A percentile compares a stretch with the other conserved stretches of the same genome.
These are phyloP conservation scores for Myotis pilosus DNA, from an alignment of 2,797 vertebrate species.

Conservation along the genomic window DNA sequence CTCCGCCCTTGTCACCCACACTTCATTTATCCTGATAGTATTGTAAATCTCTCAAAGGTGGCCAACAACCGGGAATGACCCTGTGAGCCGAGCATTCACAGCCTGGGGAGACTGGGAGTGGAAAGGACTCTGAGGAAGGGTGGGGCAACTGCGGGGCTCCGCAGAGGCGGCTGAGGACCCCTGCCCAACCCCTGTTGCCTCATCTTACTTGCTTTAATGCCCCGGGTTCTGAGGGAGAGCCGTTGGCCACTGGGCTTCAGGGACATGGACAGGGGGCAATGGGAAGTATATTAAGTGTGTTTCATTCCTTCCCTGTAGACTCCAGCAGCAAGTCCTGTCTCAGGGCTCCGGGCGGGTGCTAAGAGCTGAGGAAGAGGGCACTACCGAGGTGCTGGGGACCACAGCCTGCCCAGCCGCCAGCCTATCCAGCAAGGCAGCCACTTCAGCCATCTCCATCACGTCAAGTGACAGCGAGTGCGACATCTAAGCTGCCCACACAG, in stretches of 20 bases:
- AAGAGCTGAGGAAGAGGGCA: constrained; percentile 92
- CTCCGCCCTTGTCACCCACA: neutral
- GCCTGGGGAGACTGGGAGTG: neutral
- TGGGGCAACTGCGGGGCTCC: neutral
- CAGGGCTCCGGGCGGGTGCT: constrained; percentile 92
- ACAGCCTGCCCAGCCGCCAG: constrained; percentile 95
- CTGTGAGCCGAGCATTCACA: neutral
- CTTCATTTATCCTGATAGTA: neutral
- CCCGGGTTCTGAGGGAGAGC: neutral
- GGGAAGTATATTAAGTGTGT: neutral
- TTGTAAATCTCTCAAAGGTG: neutral
- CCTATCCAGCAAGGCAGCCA: constrained; percentile 96
- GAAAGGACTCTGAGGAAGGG: neutral
- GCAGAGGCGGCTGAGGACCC: neutral
- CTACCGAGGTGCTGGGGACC: constrained; percentile 91
- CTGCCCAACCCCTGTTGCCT: neutral
- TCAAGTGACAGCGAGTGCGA: constrained; percentile 99
- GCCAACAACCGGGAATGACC: neutral
- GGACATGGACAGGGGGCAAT: rapidly evolving
- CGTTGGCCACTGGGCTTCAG: neutral
- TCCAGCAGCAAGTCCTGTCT: constrained; percentile 97
- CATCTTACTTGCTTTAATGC: neutral
- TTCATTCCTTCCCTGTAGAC: constrained; percentile 85
- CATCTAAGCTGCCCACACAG: constrained; percentile 87
- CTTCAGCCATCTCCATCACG: constrained; percentile 99